Evolutionary conservation across 2,113 vertebrate species (phyloP).

Genomic region (Crotalus tigris): DNA sequence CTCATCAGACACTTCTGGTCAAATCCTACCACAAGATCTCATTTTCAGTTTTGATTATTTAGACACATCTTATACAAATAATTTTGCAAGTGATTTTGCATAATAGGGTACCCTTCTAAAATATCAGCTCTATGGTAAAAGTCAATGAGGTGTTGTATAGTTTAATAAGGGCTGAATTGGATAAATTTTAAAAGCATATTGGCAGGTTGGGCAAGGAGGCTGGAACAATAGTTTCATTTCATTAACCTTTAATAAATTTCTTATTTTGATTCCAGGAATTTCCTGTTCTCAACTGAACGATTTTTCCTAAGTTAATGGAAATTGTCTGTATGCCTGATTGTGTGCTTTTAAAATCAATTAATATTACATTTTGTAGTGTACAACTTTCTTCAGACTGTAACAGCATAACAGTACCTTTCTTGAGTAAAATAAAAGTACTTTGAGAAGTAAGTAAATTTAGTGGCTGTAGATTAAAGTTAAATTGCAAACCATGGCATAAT

Average conservation of each 20-base stretch:
- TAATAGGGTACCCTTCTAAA: neutral
- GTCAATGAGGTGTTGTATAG: neutral
- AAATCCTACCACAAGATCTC: neutral
- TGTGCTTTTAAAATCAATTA: conserved; percentile 16
- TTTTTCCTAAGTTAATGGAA: neutral
- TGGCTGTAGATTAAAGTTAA: neutral
- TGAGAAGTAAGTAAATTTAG: neutral
- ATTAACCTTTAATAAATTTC: conserved; percentile 13
- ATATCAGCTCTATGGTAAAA: neutral
- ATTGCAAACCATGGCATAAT: neutral
- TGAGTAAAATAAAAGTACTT: neutral
- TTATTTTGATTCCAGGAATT: conserved; percentile 9
- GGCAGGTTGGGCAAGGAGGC: neutral
- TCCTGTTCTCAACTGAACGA: neutral
- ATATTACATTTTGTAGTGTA: conserved; percentile 9
- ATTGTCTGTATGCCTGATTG: neutral
- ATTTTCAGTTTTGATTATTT: neutral
- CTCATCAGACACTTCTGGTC: neutral
- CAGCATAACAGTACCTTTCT: neutral
- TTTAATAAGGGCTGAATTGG: conserved; percentile 17
- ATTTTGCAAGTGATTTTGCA: neutral
- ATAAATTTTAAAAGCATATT: conserved; percentile 1
- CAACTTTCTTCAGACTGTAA: neutral
- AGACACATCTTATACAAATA: neutral
- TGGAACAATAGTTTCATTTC: neutral